phyloP scores from a whole-genome alignment of 30 jellyfish, hydroid and myxozoan species.

The Chrysaora quinquecirrha region DNA sequence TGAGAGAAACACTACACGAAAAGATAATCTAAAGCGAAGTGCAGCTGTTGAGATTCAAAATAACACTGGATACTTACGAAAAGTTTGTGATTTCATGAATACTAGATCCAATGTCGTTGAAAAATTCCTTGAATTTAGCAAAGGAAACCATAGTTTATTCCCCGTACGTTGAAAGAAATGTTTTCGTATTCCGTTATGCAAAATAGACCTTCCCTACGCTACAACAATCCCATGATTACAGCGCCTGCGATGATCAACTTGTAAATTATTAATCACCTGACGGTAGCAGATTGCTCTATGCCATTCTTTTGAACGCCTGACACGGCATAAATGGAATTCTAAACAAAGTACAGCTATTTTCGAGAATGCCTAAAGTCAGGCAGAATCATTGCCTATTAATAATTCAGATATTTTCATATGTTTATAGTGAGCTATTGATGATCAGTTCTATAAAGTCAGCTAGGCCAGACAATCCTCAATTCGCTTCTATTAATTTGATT shows the following conservation, averaged over 20 bases:
- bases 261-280: constrained; percentile 63
- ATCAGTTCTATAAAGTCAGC: no score
- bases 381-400: constrained; percentile 39
- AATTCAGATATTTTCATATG: constrained; percentile 41
- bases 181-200: no score
- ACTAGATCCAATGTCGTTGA: constrained; percentile 91
- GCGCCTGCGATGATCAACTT: constrained; percentile 30
- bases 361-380: constrained; percentile 72
- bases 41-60: no score
- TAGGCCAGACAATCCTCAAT: no score
- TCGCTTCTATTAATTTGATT: no score
- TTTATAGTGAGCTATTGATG: constrained; percentile 33
- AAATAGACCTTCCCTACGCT: no score
- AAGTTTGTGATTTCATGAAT: constrained; percentile 84
- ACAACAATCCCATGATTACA: constrained; percentile 26
- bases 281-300: constrained; percentile 62
- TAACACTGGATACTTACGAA: constrained; percentile 95
- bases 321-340: constrained; percentile 60
- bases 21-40: no score
- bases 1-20: no score
- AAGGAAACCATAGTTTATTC: constrained; percentile 78
- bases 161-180: no score
- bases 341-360: constrained; percentile 57
- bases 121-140: constrained; percentile 85
- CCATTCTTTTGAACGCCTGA: constrained; percentile 67